A percentile compares a stretch with the other conserved stretches of the same genome.
phyloP scores from a whole-genome alignment of 2,797 vertebrate species.

The Anguilla obscura region DNA sequence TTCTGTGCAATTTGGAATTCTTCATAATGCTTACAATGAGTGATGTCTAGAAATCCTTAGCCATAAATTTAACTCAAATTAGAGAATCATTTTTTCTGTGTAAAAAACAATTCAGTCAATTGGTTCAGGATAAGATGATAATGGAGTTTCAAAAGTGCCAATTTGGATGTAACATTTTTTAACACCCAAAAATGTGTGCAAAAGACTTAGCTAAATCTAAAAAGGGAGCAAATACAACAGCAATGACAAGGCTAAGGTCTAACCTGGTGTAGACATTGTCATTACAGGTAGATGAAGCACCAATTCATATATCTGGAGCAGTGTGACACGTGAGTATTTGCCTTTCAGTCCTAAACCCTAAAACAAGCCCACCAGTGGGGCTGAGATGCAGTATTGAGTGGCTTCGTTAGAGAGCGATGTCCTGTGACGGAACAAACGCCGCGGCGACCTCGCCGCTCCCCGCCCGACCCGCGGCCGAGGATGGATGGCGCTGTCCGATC shows the following conservation, averaged over 20 bases:
- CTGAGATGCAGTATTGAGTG: constrained; percentile 56
- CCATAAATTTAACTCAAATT: background rate
- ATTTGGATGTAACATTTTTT: background rate
- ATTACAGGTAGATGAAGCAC: background rate
- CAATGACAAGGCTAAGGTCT: background rate
- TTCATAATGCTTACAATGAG: background rate
- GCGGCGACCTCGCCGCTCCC: constrained; percentile 62
- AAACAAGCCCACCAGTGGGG: background rate
- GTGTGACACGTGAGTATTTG: background rate
- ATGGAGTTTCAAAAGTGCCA: background rate
- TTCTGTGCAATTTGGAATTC: background rate
- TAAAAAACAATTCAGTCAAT: background rate
- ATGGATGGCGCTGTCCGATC: constrained; percentile 74
- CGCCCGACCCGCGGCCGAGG: constrained; percentile 58
- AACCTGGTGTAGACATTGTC: background rate
- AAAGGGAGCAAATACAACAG: background rate
- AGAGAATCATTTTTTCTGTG: too few relatives aligned
- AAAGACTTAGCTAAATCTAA: background rate
- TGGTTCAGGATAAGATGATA: background rate
- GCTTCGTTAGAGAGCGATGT: constrained; percentile 66
- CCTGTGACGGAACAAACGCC: constrained; percentile 71
- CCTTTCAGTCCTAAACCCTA: background rate
- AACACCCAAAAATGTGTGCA: background rate
- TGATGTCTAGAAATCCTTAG: background rate
- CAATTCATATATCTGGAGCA: background rate